These are phyloP conservation scores for Tinea pellionella DNA, from an alignment of 2,888 invertebrate genomes.

Conservation along the genomic window DNA sequence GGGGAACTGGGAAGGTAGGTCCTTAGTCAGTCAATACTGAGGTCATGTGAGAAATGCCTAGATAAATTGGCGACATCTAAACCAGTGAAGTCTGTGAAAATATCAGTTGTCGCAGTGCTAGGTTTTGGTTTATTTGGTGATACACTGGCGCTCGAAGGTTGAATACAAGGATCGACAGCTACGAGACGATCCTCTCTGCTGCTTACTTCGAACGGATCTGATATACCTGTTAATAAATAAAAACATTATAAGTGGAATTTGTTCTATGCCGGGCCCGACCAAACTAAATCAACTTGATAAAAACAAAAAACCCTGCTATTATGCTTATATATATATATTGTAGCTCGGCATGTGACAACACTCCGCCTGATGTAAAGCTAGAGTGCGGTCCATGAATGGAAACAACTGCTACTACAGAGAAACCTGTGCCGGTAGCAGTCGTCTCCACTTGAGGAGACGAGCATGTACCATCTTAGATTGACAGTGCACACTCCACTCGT, in stretches of 20 bases:
- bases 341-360: no score
- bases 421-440: no score
- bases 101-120: constrained; percentile 40
- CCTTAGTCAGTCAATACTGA: constrained; percentile 66
- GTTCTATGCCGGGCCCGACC: no score
- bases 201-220: constrained; percentile 60
- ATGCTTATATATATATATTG: no score
- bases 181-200: constrained; percentile 48
- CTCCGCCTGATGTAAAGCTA: no score
- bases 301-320: no score
- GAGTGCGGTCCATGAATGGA: no score
- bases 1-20: constrained; percentile 56
- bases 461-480: no score
- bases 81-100: constrained; percentile 60
- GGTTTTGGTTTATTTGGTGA: constrained; percentile 33
- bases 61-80: constrained; percentile 58
- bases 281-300: no score
- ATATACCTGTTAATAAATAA: constrained; percentile 40
- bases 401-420: no score
- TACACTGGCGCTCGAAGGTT: constrained; percentile 27
- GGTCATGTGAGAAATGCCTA: constrained; percentile 59
- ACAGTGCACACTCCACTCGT: no score
- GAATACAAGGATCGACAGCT: constrained; percentile 26
- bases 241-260: not conserved
- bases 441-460: no score